Base-by-base conservation (phyloP, 2,888 invertebrate species). In the Pasiphila rectangulata region DNA sequence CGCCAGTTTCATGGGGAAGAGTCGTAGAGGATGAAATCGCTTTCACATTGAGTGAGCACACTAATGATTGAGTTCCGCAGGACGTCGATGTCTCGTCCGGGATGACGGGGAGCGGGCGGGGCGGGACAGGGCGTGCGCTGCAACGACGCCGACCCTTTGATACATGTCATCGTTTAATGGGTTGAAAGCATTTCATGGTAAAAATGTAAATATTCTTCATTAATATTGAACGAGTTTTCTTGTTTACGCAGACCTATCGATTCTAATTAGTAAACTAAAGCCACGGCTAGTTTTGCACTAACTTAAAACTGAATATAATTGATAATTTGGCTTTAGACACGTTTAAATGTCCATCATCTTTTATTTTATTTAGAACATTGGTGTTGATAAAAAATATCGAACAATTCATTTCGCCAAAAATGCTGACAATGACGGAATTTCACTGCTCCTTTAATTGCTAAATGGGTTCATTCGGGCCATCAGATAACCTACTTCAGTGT, bases 51-150 rank as follows among this genome's bases (percentile, higher is more conserved):
- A 86, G 79, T 83, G 87, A 85, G 69, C 87, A 87, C 84, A 84
- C 86, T 88, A 88, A 88, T 87, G 88, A 88, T 84, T 75, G 79
- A 82, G 86, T 87, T 88, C 88, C 87, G 86, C 69, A 72, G 69
- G 69, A 64, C 75, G 72, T n/a, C 4, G 10, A 9, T 16, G 29
- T 61, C 61, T 68, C 66, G 64, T 56, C 48, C 55, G 48, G 53
- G 58, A 50, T 34, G 50, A 46, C 56, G 57, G 59, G 52, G 56
- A 60, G 51, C 54, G 45, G 48, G 45, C 50, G 57, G 62, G 67
- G 53, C 62, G 53, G 59, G 57, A 53, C 57, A n/a, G n/a, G n/a
- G 54, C 54, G 63, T 58, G 63, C 59, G 59, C 47, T 57, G 51
- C 59, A 61, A 48, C 63, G 57, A 56, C 54, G 49, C 53, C 67